Evolutionary conservation across 1,140 invertebrate species (phyloP).

Genomic region (Caenorhabditis inopinata): DNA sequence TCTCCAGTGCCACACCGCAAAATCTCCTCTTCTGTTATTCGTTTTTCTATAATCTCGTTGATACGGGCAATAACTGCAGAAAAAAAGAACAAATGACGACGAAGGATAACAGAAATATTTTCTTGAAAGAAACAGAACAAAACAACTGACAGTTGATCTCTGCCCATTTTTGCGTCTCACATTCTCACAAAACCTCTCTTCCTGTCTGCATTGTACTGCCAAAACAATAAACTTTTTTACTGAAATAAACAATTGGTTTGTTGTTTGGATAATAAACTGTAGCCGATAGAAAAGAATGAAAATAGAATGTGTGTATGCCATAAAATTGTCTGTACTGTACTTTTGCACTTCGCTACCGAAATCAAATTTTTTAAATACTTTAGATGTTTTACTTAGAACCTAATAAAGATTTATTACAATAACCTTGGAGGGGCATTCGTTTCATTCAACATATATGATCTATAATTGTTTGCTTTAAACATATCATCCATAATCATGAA

Average conservation of each 20-base stretch:
- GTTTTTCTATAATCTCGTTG: neutral
- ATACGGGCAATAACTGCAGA: neutral
- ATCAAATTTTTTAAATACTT: neutral
- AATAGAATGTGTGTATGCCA: neutral
- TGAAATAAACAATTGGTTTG: constrained; percentile 20
- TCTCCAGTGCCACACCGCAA: neutral
- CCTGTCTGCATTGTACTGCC: neutral
- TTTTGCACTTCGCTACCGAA: neutral
- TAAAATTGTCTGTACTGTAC: neutral
- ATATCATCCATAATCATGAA: constrained; percentile 29
- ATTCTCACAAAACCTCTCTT: neutral
- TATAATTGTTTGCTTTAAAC: constrained; percentile 34
- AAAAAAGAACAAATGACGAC: neutral
- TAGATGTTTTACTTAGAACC: neutral
- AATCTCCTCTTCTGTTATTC: neutral
- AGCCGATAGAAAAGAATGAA: neutral
- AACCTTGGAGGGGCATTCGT: constrained; percentile 31
- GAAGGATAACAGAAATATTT: neutral
- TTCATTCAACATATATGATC: constrained; percentile 41
- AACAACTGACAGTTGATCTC: constrained; percentile 12
- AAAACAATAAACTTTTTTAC: neutral
- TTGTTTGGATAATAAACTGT: neutral
- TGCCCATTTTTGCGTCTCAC: neutral
- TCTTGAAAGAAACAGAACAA: neutral
- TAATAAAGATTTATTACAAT: constrained; percentile 1